These are phyloP conservation scores for Drosophila seguyi DNA, from an alignment of 1,140 invertebrate genomes.

Conservation along the genomic window DNA sequence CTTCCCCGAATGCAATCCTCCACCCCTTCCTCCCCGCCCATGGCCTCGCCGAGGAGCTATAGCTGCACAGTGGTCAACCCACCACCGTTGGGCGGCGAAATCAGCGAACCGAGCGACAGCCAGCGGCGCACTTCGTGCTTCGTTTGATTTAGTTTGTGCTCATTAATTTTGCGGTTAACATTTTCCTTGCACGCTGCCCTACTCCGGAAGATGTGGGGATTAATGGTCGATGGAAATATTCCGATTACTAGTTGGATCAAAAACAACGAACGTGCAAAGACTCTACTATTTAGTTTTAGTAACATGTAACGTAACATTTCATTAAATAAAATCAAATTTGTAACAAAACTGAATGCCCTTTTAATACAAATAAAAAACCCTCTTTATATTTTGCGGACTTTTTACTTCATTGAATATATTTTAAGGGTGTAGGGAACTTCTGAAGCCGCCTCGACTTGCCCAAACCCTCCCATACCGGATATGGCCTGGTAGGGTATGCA, in stretches of 20 bases:
- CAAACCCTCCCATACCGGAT: neutral
- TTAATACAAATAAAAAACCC: neutral
- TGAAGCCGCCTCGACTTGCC: neutral
- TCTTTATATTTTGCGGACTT: neutral
- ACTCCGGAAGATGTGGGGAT: conserved; percentile 3
- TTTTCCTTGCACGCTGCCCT: conserved; percentile 41
- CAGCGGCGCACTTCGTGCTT: conserved; percentile 66
- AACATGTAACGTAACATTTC: no score
- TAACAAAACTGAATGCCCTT: no score
- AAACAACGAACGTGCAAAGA: no score
- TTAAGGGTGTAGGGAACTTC: neutral
- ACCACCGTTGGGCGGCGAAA: conserved; percentile 26
- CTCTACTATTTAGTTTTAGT: no score
- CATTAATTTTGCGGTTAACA: conserved; percentile 77
- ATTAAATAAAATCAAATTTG: neutral
- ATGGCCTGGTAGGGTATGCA: conserved; percentile 3
- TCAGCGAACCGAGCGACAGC: conserved; percentile 25
- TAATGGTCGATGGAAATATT: conserved; percentile 13
- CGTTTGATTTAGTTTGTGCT: conserved; percentile 76
- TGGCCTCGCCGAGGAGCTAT: neutral
- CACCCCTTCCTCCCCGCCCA: neutral
- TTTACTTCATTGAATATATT: neutral
- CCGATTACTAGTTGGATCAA: neutral
- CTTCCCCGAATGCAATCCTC: conserved; percentile 50
- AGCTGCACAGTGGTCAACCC: conserved; percentile 38